A percentile compares a stretch with the other conserved stretches of the same genome.
These are phyloP conservation scores for Kryptolebias marmoratus DNA, from an alignment of 2,113 vertebrate species.

Conservation along the genomic window DNA sequence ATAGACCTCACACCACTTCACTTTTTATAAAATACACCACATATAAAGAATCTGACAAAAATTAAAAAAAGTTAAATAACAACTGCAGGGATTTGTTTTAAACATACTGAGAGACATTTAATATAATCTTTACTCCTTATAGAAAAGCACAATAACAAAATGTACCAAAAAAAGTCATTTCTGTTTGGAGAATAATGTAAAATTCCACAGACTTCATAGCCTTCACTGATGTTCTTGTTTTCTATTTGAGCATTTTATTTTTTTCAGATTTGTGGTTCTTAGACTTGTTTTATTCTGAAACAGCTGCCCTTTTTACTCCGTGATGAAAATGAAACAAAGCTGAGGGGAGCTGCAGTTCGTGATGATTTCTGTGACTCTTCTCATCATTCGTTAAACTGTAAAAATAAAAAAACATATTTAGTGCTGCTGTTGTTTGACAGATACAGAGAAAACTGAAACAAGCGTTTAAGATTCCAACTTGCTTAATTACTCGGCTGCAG, in stretches of 20 bases:
- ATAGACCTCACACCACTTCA: too few relatives aligned
- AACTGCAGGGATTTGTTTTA: too few relatives aligned
- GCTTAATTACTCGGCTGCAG: neutral
- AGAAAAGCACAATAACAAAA: too few relatives aligned
- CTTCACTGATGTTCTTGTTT: too few relatives aligned
- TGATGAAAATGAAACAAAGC: neutral
- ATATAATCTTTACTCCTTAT: too few relatives aligned
- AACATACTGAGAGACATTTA: too few relatives aligned
- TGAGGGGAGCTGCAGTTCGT: neutral
- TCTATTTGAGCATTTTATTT: neutral
- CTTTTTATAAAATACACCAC: too few relatives aligned
- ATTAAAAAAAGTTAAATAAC: too few relatives aligned
- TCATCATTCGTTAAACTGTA: conserved; percentile 1
- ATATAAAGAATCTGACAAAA: too few relatives aligned
- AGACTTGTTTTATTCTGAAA: neutral
- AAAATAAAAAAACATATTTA: neutral
- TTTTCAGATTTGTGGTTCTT: neutral
- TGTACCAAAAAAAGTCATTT: too few relatives aligned
- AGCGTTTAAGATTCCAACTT: neutral
- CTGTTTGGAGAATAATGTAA: too few relatives aligned
- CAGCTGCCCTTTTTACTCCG: neutral
- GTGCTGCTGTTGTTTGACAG: neutral
- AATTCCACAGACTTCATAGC: too few relatives aligned
- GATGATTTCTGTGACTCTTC: neutral
- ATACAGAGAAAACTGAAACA: neutral